A percentile compares a stretch with the other conserved stretches of the same genome.
phyloP scores from a whole-genome alignment of 2,113 vertebrate genomes.

The Dicentrarchus labrax region DNA sequence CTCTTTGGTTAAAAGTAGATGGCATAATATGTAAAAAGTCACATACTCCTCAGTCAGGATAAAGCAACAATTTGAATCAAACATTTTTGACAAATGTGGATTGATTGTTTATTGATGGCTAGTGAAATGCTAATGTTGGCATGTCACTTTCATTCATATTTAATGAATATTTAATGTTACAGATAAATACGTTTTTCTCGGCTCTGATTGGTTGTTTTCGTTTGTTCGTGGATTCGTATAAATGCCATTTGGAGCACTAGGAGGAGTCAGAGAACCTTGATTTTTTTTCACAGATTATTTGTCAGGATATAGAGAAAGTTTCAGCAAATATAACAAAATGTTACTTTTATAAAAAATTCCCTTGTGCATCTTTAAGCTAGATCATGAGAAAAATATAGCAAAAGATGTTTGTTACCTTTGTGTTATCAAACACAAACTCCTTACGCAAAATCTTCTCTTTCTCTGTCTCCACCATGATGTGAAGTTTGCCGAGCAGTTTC shows the following conservation, averaged over 20 bases:
- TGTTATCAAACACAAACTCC: constrained; percentile 94
- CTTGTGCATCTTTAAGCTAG: not conserved
- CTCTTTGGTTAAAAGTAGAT: too few species aligned
- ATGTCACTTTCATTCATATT: not conserved
- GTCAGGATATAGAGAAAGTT: too few species aligned
- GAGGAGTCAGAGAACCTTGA: too few species aligned
- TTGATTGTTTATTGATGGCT: not conserved
- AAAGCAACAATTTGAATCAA: not conserved
- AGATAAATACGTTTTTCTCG: too few species aligned
- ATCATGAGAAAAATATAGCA: not conserved
- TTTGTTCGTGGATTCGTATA: too few species aligned
- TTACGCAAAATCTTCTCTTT: constrained; percentile 94
- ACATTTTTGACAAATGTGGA: not conserved
- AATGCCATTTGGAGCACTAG: too few species aligned
- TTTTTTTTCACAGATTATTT: too few species aligned
- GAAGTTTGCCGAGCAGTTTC: constrained; percentile 92
- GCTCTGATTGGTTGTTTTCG: too few species aligned
- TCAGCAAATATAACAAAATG: too few species aligned
- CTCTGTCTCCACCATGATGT: constrained; percentile 93
- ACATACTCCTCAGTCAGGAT: not conserved
- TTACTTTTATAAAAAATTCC: too few species aligned
- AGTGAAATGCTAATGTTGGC: not conserved
- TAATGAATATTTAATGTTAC: not conserved
- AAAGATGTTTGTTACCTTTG: constrained; percentile 86
- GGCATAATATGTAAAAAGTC: not conserved